These are phyloP conservation scores for Lathamus discolor DNA, from an alignment of 2,113 vertebrate genomes.

Conservation along the genomic window DNA sequence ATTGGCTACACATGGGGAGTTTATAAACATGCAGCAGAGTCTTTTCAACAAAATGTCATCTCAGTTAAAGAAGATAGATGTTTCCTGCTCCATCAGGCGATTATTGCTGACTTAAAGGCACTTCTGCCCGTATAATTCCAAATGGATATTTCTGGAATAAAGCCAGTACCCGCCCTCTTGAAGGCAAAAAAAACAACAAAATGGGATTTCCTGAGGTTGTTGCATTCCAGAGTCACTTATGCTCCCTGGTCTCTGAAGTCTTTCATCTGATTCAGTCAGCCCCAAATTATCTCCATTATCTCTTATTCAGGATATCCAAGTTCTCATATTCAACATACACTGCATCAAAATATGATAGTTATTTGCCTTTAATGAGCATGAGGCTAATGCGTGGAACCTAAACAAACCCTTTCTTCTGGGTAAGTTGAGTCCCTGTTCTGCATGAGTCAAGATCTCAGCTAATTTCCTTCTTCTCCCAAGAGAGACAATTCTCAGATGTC, in stretches of 20 bases:
- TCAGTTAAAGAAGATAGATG: neutral
- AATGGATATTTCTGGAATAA: neutral
- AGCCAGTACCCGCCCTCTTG: neutral
- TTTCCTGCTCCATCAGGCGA: neutral
- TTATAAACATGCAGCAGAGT: neutral
- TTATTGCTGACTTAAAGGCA: neutral
- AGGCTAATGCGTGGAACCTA: neutral
- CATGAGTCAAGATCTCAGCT: neutral
- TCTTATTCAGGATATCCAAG: neutral
- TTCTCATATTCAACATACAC: neutral
- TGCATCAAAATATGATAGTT: neutral
- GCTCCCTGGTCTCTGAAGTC: neutral
- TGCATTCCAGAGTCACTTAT: neutral
- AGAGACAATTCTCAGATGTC: neutral
- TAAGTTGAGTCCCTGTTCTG: neutral
- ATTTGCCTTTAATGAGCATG: neutral
- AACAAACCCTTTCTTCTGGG: neutral
- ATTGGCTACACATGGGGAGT: neutral
- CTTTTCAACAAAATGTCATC: neutral
- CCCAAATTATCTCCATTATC: neutral
- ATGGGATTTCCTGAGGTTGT: neutral
- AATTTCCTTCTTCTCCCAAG: rapidly evolving
- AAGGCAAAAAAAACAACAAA: neutral
- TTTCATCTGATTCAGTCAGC: neutral
- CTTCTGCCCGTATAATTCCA: neutral